Percentiles rank a stretch among this genome's conserved stretches.
phyloP scores from a whole-genome alignment of 2,797 vertebrate genomes.

The Novumbra hubbsi region DNA sequence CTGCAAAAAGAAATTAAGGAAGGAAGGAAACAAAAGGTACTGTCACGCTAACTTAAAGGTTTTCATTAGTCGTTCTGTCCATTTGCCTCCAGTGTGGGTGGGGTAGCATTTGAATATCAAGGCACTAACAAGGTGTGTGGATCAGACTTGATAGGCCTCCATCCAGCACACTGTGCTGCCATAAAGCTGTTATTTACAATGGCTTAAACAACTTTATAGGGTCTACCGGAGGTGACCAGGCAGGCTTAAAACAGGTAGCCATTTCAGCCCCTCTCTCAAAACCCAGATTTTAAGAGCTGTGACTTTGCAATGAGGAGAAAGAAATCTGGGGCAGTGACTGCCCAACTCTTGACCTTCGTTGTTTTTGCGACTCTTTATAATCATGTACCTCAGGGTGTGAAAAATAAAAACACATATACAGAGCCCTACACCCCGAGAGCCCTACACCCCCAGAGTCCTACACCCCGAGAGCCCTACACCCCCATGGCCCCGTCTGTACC shows the following conservation, averaged over 20 bases:
- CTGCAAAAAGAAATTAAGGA: no score
- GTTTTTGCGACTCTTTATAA: constrained; percentile 49
- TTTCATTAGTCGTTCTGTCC: background rate
- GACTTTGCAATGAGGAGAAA: constrained; percentile 53
- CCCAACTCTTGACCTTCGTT: constrained; percentile 35
- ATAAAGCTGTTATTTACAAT: constrained; percentile 68
- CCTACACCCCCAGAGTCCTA: background rate
- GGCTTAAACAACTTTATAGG: constrained; percentile 65
- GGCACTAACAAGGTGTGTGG: background rate
- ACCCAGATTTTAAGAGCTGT: constrained; percentile 50
- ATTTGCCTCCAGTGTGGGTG: background rate
- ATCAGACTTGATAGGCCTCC: background rate
- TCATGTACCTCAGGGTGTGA: constrained; percentile 45
- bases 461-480: no score
- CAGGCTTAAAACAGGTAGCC: constrained; percentile 54
- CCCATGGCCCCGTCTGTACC: constrained; percentile 60
- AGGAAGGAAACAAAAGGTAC: background rate
- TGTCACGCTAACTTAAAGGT: background rate
- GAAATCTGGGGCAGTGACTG: constrained; percentile 51
- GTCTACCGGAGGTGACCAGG: constrained; percentile 60
- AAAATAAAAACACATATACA: constrained; percentile 8
- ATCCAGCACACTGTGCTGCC: constrained; percentile 30
- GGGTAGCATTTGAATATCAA: background rate
- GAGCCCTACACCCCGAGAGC: background rate
- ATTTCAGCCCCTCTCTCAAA: constrained; percentile 40